Base-by-base conservation (phyloP, 2,113 vertebrate species). In the Proterorhinus semilunaris region DNA sequence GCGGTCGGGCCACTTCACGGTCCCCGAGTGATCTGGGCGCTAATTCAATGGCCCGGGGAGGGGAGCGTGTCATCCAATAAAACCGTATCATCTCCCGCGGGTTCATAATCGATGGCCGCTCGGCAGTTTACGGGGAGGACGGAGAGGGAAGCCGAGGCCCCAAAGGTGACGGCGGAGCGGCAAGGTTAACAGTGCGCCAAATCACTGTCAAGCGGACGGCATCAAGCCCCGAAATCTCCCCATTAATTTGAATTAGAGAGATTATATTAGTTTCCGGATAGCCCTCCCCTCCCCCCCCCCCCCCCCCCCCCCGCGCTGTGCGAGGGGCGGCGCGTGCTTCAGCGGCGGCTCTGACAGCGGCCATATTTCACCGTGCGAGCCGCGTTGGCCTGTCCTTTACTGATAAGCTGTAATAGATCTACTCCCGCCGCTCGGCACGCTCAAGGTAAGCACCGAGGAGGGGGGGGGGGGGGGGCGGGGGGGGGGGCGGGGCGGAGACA, bases 381-480 rank as follows among this genome's bases (percentile, higher is more conserved):
- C 16, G 90, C 75, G 85, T 81, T 62, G 68, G 91, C 92, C 94
- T 98, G 96, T 90, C 83, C 92, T 88, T 87, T 62, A 21, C 81
- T 93, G 96, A 98, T 98, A 98, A 98, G 95, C 94, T 87, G 83
- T 96, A 96, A 98, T 95, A 95, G 94, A 97, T 97, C 93, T 94
- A 89, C 90, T 92, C 87, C 43, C 57, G 79, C 86, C 66, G 86
- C 87, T 86, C 87, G 73, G 94, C 93, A 93, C 79, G 85, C 85
- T 90, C 89, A 90, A 90, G 88, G 91, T 91, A 94, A 88, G 89
- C 79, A 69, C 73, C 86, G 70, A 87, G 43, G 15, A 27, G 17
- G 16, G 17, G 12, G 47, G 21, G 13, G 10, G n/a, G 49, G 44
- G 5, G 3, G n/a, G n/a, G n/a, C n/a, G 17, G 12, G 47, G 21